Conservation (phyloP, 2,888 invertebrate species). For the Abrostola triplasia region DNA sequence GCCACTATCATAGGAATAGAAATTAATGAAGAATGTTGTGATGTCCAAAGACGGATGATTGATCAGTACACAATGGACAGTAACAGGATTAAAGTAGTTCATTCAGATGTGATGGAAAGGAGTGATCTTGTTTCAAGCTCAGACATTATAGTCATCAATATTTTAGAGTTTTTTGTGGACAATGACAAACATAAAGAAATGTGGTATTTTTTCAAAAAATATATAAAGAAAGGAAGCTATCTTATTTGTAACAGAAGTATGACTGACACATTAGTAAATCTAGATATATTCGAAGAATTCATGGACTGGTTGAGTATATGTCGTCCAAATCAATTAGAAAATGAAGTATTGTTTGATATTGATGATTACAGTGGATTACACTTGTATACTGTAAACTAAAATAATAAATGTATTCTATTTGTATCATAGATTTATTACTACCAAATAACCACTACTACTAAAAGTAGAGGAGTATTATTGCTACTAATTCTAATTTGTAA, state of each 20-base stretch:
- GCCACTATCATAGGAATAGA: conserved; percentile 90
- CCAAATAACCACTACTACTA: too few relatives aligned
- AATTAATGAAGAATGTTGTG: conserved; percentile 90
- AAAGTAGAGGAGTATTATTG: too few relatives aligned
- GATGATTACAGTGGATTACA: conserved; percentile 78
- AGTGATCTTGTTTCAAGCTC: conserved; percentile 86
- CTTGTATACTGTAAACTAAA: conserved; percentile 84
- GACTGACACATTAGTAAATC: conserved; percentile 81
- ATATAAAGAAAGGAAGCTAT: conserved; percentile 87
- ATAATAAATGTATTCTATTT: conserved; percentile 21
- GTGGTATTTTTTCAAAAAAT: conserved; percentile 89
- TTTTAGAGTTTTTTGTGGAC: conserved; percentile 91
- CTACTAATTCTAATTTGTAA: too few relatives aligned
- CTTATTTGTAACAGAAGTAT: conserved; percentile 89
- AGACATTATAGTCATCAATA: conserved; percentile 91
- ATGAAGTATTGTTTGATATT: conserved; percentile 80
- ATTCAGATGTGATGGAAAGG: conserved; percentile 88
- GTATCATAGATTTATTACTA: neutral
- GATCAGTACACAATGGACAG: conserved; percentile 84
- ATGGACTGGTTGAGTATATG: conserved; percentile 83
- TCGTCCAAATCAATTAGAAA: conserved; percentile 78
- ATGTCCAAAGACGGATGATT: conserved; percentile 88
- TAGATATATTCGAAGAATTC: conserved; percentile 84
- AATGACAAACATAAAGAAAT: conserved; percentile 87
- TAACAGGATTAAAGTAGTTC: conserved; percentile 86